These are phyloP conservation scores for Guaruba guarouba DNA, from an alignment of 2,113 vertebrate genomes.

Conservation along the genomic window DNA sequence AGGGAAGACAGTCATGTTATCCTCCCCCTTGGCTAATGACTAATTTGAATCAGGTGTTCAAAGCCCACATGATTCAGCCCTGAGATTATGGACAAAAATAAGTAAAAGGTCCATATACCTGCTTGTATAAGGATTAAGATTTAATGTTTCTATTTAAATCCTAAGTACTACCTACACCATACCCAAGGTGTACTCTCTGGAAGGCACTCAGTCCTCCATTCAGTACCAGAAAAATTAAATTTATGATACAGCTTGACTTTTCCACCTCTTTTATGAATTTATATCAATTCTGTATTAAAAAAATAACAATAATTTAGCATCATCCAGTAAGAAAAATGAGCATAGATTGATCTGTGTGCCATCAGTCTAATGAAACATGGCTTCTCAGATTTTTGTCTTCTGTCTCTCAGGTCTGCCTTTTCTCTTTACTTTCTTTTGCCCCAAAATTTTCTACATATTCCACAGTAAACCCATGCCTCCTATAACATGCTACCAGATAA, in stretches of 20 bases:
- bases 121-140: background rate
- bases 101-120: background rate
- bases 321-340: background rate
- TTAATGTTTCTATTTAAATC: background rate
- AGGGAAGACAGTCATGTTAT: background rate
- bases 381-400: background rate
- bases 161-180: background rate
- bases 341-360: background rate
- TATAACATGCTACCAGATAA: background rate
- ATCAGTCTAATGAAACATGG: background rate
- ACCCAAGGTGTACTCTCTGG: background rate
- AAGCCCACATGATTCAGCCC: background rate
- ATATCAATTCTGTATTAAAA: fast-evolving
- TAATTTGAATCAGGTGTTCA: background rate
- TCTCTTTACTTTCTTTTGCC: background rate
- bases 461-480: background rate
- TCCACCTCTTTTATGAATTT: background rate
- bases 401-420: background rate
- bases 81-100: background rate
- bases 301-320: background rate
- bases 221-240: background rate
- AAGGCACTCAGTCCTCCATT: background rate
- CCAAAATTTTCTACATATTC: background rate
- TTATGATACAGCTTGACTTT: background rate
- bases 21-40: background rate